Percentiles rank a stretch among this genome's conserved stretches.
These are phyloP conservation scores for Drosophila sproati DNA, from an alignment of 1,140 invertebrate species.

Conservation along the genomic window DNA sequence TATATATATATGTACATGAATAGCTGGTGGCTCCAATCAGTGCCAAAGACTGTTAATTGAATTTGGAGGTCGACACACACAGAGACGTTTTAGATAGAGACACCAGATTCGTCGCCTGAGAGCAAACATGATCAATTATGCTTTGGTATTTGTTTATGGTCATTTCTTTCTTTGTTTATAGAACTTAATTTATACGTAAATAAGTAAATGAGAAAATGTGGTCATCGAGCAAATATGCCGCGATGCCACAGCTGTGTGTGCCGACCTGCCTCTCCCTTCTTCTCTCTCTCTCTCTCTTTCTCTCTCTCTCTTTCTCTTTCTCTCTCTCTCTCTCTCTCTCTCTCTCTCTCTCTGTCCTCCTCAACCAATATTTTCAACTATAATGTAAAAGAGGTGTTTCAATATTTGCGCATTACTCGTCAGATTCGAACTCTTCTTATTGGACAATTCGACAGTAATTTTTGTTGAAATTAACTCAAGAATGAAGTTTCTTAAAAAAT, in stretches of 20 bases:
- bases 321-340: background rate
- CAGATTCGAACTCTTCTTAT: constrained; percentile 25
- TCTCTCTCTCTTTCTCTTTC: background rate
- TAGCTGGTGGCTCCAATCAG: constrained; percentile 52
- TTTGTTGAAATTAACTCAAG: background rate
- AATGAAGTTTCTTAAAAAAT: no score
- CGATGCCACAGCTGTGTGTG: constrained; percentile 11
- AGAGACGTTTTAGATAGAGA: background rate
- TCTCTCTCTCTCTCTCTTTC: background rate
- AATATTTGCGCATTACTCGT: constrained; percentile 56
- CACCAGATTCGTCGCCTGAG: constrained; percentile 15
- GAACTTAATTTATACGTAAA: constrained; percentile 57
- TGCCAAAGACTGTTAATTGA: constrained; percentile 65
- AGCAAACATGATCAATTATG: constrained; percentile 67
- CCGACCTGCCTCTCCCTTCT: background rate
- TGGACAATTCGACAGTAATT: background rate
- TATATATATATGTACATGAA: background rate
- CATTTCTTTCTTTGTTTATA: constrained; percentile 71
- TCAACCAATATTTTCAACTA: background rate
- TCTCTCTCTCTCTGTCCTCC: background rate
- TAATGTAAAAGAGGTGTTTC: constrained; percentile 37
- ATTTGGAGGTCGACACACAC: constrained; percentile 63
- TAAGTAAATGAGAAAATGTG: constrained; percentile 18
- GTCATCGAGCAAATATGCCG: constrained; percentile 26
- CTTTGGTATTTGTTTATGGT: constrained; percentile 73